Conservation (phyloP, 2,113 vertebrate species). For the Lanius ludovicianus region DNA sequence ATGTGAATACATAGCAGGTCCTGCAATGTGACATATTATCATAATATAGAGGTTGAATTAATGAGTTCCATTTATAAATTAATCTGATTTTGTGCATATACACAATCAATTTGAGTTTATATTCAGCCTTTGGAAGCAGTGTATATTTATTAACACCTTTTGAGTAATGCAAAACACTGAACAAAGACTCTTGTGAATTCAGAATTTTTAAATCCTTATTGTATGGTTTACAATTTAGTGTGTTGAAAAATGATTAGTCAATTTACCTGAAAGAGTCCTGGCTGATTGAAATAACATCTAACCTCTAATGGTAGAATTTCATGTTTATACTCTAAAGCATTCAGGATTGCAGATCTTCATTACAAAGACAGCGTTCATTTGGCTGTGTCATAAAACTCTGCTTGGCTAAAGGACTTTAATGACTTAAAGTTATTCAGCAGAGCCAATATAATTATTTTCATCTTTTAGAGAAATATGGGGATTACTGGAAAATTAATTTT, state of each 20-base stretch:
- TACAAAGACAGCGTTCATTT: not conserved
- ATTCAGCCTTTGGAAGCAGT: not conserved
- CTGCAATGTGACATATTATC: not conserved
- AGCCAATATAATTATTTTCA: not conserved
- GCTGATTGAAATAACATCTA: not conserved
- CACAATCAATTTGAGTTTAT: not conserved
- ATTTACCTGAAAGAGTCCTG: not conserved
- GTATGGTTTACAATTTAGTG: not conserved
- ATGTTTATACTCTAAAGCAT: not conserved
- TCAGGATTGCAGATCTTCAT: not conserved
- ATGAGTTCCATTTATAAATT: slow-evolving; percentile 17
- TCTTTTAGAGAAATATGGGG: not conserved
- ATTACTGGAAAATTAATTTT: slow-evolving; percentile 13
- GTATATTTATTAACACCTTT: not conserved
- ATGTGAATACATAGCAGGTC: not conserved
- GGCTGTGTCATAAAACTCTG: not conserved
- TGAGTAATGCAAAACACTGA: not conserved
- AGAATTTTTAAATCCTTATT: not conserved
- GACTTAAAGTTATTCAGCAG: not conserved
- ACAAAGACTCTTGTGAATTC: not conserved
- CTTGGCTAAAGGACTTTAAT: not conserved
- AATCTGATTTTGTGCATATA: not conserved
- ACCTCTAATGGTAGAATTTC: not conserved
- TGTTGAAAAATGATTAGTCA: not conserved
- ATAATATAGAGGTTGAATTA: not conserved